These are phyloP conservation scores for Incurvaria masculella DNA, from an alignment of 2,888 invertebrate species.

Conservation along the genomic window DNA sequence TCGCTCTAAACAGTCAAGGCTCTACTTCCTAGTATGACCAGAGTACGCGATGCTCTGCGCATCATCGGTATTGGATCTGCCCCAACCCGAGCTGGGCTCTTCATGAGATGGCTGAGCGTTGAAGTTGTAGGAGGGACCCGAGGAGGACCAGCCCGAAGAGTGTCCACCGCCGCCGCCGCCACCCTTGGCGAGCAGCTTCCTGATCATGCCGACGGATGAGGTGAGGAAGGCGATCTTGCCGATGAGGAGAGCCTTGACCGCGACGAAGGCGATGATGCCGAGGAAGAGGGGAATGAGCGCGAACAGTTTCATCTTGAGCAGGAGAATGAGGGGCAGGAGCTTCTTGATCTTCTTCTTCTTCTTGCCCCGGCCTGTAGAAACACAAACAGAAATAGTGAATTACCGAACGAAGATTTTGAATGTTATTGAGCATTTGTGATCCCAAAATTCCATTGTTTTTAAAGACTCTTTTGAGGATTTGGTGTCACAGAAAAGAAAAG, in stretches of 20 bases:
- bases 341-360: slow-evolving; percentile 77
- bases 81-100: slow-evolving; percentile 58
- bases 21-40: slow-evolving; percentile 31
- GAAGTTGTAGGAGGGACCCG: slow-evolving; percentile 55
- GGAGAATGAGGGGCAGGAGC: slow-evolving; percentile 69
- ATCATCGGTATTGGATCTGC: slow-evolving; percentile 59
- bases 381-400: no score
- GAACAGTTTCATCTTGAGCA: slow-evolving; percentile 74
- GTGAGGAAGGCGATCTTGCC: slow-evolving; percentile 83
- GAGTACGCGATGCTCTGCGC: slow-evolving; percentile 67
- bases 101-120: slow-evolving; percentile 60
- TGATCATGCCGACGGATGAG: slow-evolving; percentile 61
- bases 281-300: slow-evolving; percentile 74
- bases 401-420: no score
- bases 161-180: slow-evolving; percentile 42
- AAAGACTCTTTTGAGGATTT: no score
- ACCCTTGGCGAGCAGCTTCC: slow-evolving; percentile 66
- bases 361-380: slow-evolving; percentile 67
- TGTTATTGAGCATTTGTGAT: no score
- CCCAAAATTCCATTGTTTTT: no score
- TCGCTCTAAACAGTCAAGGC: no score
- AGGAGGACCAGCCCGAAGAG: slow-evolving; percentile 27
- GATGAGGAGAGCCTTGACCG: slow-evolving; percentile 79
- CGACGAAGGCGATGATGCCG: slow-evolving; percentile 69
- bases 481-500: no score